A percentile compares a stretch with the other conserved stretches of the same genome.
phyloP scores from a whole-genome alignment of 1,140 invertebrate species.

The Hyles vespertilio region DNA sequence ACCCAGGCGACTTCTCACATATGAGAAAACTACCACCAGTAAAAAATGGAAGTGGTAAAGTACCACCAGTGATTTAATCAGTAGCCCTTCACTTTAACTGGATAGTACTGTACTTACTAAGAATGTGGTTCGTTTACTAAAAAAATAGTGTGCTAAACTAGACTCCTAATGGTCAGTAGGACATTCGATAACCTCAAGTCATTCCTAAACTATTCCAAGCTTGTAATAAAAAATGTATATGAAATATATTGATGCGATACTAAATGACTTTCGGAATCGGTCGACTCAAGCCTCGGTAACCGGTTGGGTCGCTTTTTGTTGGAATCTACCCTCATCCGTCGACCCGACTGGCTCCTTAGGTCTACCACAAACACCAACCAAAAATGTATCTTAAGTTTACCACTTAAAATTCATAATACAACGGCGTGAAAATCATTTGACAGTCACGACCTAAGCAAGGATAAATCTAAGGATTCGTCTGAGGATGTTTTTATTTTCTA shows the following conservation, averaged over 20 bases:
- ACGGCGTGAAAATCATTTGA: slow-evolving; percentile 24
- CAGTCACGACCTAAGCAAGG: slow-evolving; percentile 62
- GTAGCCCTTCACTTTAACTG: too few relatives aligned
- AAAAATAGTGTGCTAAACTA: too few relatives aligned
- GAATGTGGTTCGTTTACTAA: too few relatives aligned
- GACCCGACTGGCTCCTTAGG: slow-evolving; percentile 32
- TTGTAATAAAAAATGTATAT: too few relatives aligned
- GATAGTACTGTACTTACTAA: too few relatives aligned
- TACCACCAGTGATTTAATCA: too few relatives aligned
- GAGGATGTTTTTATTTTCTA: slow-evolving; percentile 24
- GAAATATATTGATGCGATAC: slow-evolving; percentile 3
- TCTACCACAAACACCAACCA: slow-evolving; percentile 8
- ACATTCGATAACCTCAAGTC: too few relatives aligned
- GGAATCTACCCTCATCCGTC: slow-evolving; percentile 53
- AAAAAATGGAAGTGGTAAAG: too few relatives aligned
- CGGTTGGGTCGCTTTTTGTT: slow-evolving; percentile 60
- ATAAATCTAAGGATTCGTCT: slow-evolving; percentile 47
- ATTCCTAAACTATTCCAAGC: too few relatives aligned
- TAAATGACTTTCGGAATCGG: slow-evolving; percentile 43
- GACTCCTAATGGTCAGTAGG: too few relatives aligned
- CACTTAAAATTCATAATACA: slow-evolving; percentile 4
- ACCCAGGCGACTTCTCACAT: too few relatives aligned
- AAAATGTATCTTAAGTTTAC: slow-evolving; percentile 20
- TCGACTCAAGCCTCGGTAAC: slow-evolving; percentile 32
- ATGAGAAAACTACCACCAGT: too few relatives aligned